Evolutionary conservation across 2,888 invertebrate genomes (phyloP), one percentile per base, ranked within the genome.

Genomic region (Caenorhabditis sinica): DNA sequence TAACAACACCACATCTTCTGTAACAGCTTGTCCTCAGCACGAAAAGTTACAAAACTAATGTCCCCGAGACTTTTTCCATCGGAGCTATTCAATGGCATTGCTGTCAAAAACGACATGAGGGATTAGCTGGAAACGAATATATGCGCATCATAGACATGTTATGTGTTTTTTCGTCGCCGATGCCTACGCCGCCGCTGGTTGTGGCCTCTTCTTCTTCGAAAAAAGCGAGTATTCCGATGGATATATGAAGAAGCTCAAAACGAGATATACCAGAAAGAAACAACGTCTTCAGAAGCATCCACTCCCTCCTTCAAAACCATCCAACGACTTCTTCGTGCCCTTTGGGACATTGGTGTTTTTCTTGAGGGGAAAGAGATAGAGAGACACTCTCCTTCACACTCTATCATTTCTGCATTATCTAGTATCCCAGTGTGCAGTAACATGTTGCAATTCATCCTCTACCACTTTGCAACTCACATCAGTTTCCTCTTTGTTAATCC

Each of bases 381-480:
- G 56, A 80, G 72, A 72, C 72, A 72, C 80, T 72, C 80, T 66
- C 51, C 80, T 80, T 80, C 80, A 80, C 80, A 80, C 80, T 72
- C 80, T 80, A 80, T 80, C 80, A 80, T 80, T 80, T 80, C 72
- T 80, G 60, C 80, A 80, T 80, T 80, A 80, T 80, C 80, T 80
- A 80, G 80, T 72, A 71, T 71, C 40, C 58, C 68, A 58, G 69
- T 49, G 53, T 77, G 69, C 66, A 80, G 80, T 80, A 80, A 80
- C 80, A 80, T 80, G 80, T 80, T 80, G 80, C 80, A 80, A 80
- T 80, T 80, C 80, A 80, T 80, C 80, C 80, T 71, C 66, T 66
- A 61, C 80, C 80, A 80, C 80, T 80, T 80, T 80, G 80, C 80
- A 80, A 80, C 80, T 72, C 80, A 80, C 80, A 80, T 80, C 80